Percentiles rank a stretch among this genome's conserved stretches.
Evolutionary conservation across 2,113 vertebrate species (phyloP).

Genomic region (Xyrauchen texanus): DNA sequence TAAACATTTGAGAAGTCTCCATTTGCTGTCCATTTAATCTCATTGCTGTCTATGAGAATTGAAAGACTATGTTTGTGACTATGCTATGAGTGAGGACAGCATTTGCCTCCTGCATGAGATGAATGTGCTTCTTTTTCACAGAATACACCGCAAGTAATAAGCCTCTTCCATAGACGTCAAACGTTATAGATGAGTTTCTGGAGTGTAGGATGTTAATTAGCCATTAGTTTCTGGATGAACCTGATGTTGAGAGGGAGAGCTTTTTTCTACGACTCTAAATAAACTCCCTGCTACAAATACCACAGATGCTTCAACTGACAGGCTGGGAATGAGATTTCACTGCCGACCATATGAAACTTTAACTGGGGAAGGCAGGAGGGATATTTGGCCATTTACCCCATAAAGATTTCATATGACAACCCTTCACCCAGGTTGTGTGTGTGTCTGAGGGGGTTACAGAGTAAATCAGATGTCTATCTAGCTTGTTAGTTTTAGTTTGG

Average conservation of each 20-base stretch:
- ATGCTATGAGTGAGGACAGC: neutral
- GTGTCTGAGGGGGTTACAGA: neutral
- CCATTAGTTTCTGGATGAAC: constrained; percentile 31
- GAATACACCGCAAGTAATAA: neutral
- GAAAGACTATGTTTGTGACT: neutral
- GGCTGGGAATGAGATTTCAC: constrained; percentile 16
- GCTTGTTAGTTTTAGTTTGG: neutral
- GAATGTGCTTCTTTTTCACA: no score
- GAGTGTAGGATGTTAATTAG: neutral
- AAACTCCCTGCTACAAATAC: constrained; percentile 14
- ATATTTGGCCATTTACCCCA: constrained; percentile 25
- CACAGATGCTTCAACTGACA: constrained; percentile 1
- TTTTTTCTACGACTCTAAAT: constrained; percentile 2
- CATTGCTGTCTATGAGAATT: neutral
- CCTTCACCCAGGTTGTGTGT: neutral
- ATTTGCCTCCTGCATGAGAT: neutral
- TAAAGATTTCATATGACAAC: constrained; percentile 36
- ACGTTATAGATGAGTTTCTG: neutral
- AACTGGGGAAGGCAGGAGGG: neutral
- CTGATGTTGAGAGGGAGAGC: neutral
- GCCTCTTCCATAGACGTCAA: constrained; percentile 3
- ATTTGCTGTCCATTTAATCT: neutral
- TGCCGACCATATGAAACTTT: neutral
- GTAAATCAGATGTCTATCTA: constrained; percentile 19
- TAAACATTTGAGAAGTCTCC: neutral